These are phyloP conservation scores for Sesia apiformis DNA, from an alignment of 2,888 invertebrate species.

Conservation along the genomic window DNA sequence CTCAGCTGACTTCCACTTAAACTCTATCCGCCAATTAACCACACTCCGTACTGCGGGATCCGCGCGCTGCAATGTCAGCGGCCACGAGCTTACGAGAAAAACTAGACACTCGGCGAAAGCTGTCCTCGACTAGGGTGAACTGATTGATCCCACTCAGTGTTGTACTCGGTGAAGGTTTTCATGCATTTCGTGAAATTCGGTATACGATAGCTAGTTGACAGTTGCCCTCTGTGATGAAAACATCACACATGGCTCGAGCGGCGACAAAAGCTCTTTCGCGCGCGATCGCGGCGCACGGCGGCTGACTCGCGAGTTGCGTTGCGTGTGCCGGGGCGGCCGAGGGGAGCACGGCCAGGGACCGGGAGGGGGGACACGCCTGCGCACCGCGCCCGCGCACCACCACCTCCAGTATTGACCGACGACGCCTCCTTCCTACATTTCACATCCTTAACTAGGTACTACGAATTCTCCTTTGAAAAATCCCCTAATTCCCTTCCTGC, in stretches of 20 bases:
- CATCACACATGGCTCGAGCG: slow-evolving; percentile 65
- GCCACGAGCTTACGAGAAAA: slow-evolving; percentile 63
- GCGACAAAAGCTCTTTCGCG: slow-evolving; percentile 41
- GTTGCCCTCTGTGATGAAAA: slow-evolving; percentile 59
- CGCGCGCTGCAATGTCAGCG: slow-evolving; percentile 72
- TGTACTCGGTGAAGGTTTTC: slow-evolving; percentile 17
- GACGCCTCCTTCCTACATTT: slow-evolving; percentile 71
- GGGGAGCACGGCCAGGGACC: slow-evolving; percentile 34
- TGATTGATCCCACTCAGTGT: not conserved
- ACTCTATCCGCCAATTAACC: slow-evolving; percentile 63
- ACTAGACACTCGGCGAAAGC: slow-evolving; percentile 62
- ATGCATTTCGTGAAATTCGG: slow-evolving; percentile 38
- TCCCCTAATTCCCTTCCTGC: slow-evolving; percentile 55
- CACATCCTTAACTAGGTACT: slow-evolving; percentile 71
- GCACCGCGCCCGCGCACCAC: slow-evolving; percentile 60
- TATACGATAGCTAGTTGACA: slow-evolving; percentile 40
- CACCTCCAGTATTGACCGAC: slow-evolving; percentile 73
- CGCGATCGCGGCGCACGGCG: slow-evolving; percentile 68
- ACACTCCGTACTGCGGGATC: slow-evolving; percentile 72
- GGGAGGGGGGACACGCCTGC: slow-evolving; percentile 42
- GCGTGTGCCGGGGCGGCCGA: slow-evolving; percentile 28
- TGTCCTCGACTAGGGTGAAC: slow-evolving; percentile 22
- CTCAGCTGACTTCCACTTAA: slow-evolving; percentile 60
- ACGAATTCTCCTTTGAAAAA: slow-evolving; percentile 65
- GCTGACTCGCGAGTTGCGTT: slow-evolving; percentile 67